Percentiles rank a stretch among this genome's conserved stretches.
phyloP scores from a whole-genome alignment of 2,797 vertebrate genomes.

The Psittacula echo region DNA sequence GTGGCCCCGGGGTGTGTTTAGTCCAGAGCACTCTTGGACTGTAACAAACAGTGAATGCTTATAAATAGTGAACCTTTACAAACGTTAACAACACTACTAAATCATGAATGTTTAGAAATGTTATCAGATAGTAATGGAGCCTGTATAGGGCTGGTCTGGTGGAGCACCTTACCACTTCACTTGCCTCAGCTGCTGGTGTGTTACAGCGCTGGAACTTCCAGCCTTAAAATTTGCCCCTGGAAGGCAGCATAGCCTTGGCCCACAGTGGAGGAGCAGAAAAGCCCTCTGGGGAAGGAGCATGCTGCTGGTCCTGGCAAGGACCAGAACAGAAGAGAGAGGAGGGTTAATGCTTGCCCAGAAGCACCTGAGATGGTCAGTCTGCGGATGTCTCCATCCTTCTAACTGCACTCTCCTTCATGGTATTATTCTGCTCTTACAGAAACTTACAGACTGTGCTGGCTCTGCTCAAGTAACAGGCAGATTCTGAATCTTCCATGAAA shows the following conservation, averaged over 20 bases:
- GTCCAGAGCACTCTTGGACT: background rate
- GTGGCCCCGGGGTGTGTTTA: background rate
- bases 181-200: accelerated
- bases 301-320: background rate
- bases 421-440: background rate
- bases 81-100: background rate
- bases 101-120: background rate
- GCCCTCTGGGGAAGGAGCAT: background rate
- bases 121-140: background rate
- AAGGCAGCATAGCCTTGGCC: background rate
- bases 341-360: background rate
- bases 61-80: background rate
- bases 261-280: background rate
- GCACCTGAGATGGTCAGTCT: background rate
- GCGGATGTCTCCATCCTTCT: background rate
- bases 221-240: background rate
- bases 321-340: background rate
- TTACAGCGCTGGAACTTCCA: background rate
- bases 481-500: background rate
- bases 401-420: background rate
- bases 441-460: background rate
- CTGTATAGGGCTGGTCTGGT: background rate
- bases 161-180: background rate
- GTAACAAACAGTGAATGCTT: background rate
- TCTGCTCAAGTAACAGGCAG: background rate